These are phyloP conservation scores for Cuculus canorus DNA, from an alignment of 2,797 vertebrate species.

Conservation along the genomic window DNA sequence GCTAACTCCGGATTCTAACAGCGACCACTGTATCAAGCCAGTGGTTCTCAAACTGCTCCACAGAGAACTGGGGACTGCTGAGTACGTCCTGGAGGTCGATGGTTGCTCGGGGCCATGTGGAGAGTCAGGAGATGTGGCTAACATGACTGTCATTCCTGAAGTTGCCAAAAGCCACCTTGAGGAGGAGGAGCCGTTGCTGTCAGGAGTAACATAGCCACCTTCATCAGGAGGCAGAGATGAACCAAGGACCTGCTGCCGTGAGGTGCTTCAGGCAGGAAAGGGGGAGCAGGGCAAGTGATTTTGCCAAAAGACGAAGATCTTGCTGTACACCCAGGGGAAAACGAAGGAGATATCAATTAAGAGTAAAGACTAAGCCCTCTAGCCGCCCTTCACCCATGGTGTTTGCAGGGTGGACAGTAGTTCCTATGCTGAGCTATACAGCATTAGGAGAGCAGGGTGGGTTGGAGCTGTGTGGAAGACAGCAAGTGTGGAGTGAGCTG, in stretches of 20 bases:
- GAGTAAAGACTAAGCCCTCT: background rate
- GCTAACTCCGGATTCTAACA: background rate
- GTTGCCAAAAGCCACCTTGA: conserved; percentile 56
- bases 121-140: conserved; percentile 9
- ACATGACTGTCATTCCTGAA: conserved; percentile 16
- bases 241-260: conserved; percentile 42
- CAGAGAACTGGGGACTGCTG: background rate
- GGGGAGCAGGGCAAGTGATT: conserved; percentile 10
- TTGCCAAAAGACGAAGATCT: conserved; percentile 11
- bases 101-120: background rate
- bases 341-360: background rate
- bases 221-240: conserved; percentile 36
- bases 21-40: conserved; percentile 45
- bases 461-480: background rate
- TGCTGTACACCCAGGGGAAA: background rate
- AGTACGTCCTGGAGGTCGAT: conserved; percentile 13
- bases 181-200: conserved; percentile 23
- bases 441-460: background rate
- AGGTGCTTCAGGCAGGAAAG: conserved; percentile 40
- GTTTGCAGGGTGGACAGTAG: background rate
- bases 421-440: conserved; percentile 7
- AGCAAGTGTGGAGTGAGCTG: background rate
- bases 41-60: conserved; percentile 66
- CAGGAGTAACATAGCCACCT: conserved; percentile 1
- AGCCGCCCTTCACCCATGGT: background rate